Percentiles rank a stretch among this genome's conserved stretches.
Conservation (phyloP, 2,113 vertebrate genomes). For the Rhinolophus ferrumequinum region DNA sequence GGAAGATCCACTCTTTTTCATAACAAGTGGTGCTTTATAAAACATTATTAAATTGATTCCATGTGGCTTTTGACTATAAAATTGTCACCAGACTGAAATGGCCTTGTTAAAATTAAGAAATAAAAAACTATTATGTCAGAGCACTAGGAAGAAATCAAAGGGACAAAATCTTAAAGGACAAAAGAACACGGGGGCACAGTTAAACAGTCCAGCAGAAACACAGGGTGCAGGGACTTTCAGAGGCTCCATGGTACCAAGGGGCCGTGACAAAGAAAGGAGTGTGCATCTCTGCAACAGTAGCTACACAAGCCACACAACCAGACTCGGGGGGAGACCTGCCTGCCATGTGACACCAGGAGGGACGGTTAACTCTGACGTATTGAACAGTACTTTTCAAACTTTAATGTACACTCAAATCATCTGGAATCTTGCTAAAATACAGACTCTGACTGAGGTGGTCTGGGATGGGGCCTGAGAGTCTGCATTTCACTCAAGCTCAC, state of each 20-base stretch:
- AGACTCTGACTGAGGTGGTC: not conserved
- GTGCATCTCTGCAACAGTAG: not conserved
- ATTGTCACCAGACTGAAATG: slow-evolving; percentile 32
- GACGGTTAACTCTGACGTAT: not conserved
- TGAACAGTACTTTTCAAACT: not conserved
- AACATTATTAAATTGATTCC: not conserved
- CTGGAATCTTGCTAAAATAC: not conserved
- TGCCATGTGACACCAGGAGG: not conserved
- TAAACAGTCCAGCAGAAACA: not conserved
- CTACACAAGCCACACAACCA: no score
- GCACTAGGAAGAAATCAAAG: not conserved
- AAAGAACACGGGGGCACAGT: not conserved
- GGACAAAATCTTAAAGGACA: not conserved
- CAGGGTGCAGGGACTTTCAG: not conserved
- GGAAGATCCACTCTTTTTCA: not conserved
- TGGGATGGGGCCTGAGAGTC: no score
- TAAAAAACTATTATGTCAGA: not conserved
- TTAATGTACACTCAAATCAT: not conserved
- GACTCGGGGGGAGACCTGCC: not conserved
- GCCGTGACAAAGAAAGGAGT: not conserved
- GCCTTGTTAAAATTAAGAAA: slow-evolving; percentile 15
- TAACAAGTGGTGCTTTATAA: slow-evolving; percentile 37
- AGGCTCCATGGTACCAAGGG: rapidly evolving
- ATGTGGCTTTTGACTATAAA: slow-evolving; percentile 26
- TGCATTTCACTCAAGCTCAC: not conserved